Evolutionary conservation across 2,113 vertebrate species (phyloP).

Genomic region (Dasypus novemcinctus): DNA sequence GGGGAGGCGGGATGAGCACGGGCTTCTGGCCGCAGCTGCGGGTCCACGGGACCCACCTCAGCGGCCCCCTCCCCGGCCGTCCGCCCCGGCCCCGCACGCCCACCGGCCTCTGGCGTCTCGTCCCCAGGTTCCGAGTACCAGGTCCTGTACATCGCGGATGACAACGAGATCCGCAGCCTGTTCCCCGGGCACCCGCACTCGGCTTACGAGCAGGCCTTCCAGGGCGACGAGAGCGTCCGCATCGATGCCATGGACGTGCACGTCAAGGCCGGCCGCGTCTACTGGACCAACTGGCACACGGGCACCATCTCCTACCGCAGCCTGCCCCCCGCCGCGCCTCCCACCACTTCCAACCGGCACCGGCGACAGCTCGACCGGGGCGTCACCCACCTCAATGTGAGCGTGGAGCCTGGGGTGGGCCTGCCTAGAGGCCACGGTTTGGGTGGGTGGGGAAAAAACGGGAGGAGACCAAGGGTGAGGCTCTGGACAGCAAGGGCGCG

Average conservation of each 20-base stretch:
- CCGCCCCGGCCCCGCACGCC: background rate
- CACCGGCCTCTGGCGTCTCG: background rate
- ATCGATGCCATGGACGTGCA: slow-evolving; percentile 97
- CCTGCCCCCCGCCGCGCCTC: slow-evolving; percentile 86
- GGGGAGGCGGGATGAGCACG: background rate
- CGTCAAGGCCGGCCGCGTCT: slow-evolving; percentile 94
- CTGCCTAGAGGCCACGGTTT: background rate
- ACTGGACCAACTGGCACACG: slow-evolving; percentile 99
- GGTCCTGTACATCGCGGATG: slow-evolving; percentile 95
- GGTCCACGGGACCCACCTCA: background rate
- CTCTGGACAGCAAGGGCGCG: background rate
- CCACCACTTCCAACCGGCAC: slow-evolving; percentile 92
- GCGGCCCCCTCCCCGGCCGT: background rate
- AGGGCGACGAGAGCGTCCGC: slow-evolving; percentile 93
- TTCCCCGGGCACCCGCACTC: slow-evolving; percentile 95
- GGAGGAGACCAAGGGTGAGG: background rate
- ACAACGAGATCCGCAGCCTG: slow-evolving; percentile 98
- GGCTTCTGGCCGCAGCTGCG: background rate
- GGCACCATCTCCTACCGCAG: slow-evolving; percentile 94
- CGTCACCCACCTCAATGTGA: slow-evolving; percentile 92
- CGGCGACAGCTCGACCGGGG: slow-evolving; percentile 90
- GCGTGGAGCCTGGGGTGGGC: fast-evolving
- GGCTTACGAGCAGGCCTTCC: slow-evolving; percentile 95
- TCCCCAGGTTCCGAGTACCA: slow-evolving; percentile 86
- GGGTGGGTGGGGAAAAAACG: background rate